These are phyloP conservation scores for Helicoverpa armigera DNA, from an alignment of 1,140 invertebrate species.

Conservation along the genomic window DNA sequence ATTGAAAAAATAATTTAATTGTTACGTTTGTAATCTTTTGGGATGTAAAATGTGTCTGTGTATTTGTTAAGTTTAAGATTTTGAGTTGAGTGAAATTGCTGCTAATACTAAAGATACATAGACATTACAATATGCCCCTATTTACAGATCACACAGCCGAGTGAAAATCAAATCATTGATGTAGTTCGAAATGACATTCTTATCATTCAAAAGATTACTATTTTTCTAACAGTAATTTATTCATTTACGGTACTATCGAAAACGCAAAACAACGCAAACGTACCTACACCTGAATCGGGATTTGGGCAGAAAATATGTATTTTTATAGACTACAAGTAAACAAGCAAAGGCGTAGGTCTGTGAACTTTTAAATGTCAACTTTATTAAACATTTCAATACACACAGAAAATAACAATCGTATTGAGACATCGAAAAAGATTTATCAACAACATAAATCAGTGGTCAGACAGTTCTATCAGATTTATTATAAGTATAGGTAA, in stretches of 20 bases:
- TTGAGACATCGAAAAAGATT: slow-evolving; percentile 27
- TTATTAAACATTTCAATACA: not conserved
- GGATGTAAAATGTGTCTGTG: slow-evolving; percentile 24
- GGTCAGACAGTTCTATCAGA: not conserved
- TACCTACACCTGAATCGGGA: not conserved
- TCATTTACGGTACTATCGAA: not conserved
- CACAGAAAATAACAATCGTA: not conserved
- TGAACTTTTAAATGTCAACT: no score
- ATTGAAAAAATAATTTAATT: slow-evolving; percentile 47
- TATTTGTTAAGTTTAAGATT: slow-evolving; percentile 27
- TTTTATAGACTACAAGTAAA: no score
- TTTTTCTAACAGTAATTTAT: no score
- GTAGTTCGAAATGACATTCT: no score
- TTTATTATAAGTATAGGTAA: slow-evolving; percentile 52
- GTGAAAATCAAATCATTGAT: no score
- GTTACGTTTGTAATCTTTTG: slow-evolving; percentile 30
- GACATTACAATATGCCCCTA: no score
- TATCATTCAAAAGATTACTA: no score
- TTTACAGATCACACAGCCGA: no score
- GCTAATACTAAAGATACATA: no score
- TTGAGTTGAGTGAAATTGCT: not conserved
- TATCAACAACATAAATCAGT: slow-evolving; percentile 29
- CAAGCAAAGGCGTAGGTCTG: no score
- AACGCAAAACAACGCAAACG: no score
- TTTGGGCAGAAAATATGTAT: not conserved